Base-by-base conservation (phyloP, 2,797 vertebrate genomes). In the Serranus cabrilla region DNA sequence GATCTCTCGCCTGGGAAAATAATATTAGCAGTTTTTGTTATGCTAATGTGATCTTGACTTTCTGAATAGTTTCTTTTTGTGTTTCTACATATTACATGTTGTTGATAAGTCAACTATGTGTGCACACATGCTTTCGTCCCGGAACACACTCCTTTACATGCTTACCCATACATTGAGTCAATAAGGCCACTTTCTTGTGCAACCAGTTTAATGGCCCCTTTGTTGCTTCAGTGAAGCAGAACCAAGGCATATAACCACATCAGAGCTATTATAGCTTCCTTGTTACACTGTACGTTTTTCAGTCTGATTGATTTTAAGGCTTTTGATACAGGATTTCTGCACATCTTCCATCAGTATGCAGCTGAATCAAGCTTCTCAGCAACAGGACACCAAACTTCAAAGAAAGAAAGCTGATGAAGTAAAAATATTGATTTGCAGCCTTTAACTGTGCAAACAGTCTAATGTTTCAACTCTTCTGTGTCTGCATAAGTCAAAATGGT, bases 181-280 rank as follows among this genome's bases (percentile, higher is more conserved):
- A n/a, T 10, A 3, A 55, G 27, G 14, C 2, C 45, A 5, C 39
- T 56, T 65, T 20, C 45, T 8, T 52, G 5, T 47, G 20, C 12
- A 57, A 0, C 20, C 20, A 13, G 34, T 69, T 58, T 17, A 23
- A 14, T 60, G 14, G 31, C 18, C 7, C 6, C 20, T n/a, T n/a
- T n/a, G n/a, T n/a, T n/a, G n/a, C 31, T 58, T 63, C 17, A 68
- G 2, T 43, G 50, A 17, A 50, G 37, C 59, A 76, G 27, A 74
- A 71, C 34, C 20, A 51, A 62, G 18, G 21, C 16, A 23, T 39
- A 11, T 49, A 14, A 71, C 17, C n/a, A 51, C 27, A 51, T 21
- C 11, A 0, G 63, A 16, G 25, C n/a, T 42, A 20, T 46, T 49
- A 50, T 10, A 21, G 6, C 37, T 40, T 50, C 18, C 4, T 31